Evolutionary conservation across 2,888 invertebrate genomes (phyloP), one percentile per base, ranked within the genome.

Genomic region (Ganaspis brasiliensis): DNA sequence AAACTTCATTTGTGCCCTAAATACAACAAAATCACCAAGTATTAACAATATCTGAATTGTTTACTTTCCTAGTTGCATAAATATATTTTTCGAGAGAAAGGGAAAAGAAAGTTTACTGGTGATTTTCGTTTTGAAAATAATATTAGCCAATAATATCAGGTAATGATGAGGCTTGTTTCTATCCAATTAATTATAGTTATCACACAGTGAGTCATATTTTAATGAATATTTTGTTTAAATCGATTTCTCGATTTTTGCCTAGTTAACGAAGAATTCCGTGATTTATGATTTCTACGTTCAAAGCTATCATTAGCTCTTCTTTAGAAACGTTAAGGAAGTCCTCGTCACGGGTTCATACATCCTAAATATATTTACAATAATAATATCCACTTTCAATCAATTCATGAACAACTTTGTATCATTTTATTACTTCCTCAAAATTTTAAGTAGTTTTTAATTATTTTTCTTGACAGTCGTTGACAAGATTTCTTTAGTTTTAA

Each of bases 301-400:
- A 67, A 63, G 14, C 40, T 67, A 67, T 67, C 21, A 67, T 67
- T 67, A 67, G 24, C 40, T n/a, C 40, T 67, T 40, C 67, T 24
- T 67, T 67, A 67, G 67, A 67, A 67, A 67, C 24, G 67, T 67
- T 67, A 45, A n/a, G 24, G 67, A 45, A 24, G 45, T 37, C 45
- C 40, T 24, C 67, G 67, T 67, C 59, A 59, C 31, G 59, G 59
- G 31, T 31, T n/a, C 26, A 59, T 59, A 31, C 26, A 31, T 56
- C 67, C 2, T n/a, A 49, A n/a, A 49, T 49, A 49, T 52, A n/a
- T 19, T 67, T 16, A n/a, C n/a, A 63, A 63, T 14, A 1, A n/a
- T n/a, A 63, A 19, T 61, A 3, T 16, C 10, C 9, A 61, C 61
- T 61, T 61, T 61, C 61, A 35, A 16, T 8, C 31, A 35, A 8